Conservation (phyloP, 35 echinoderm and acorn worm genomes). For the Ophioderma brevispina region DNA sequence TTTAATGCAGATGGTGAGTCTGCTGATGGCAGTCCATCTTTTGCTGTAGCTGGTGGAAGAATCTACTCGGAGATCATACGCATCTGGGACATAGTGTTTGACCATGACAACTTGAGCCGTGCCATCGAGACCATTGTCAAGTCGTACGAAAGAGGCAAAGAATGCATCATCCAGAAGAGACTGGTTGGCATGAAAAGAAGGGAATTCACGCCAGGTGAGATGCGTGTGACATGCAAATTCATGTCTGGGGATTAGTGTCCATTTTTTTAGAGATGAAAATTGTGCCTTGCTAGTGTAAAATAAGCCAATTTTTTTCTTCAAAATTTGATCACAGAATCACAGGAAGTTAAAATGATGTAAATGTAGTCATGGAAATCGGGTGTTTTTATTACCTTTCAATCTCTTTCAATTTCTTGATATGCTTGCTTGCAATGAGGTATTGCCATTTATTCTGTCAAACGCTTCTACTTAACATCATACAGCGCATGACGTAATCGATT, state of each 20-base stretch:
- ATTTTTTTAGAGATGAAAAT: no score
- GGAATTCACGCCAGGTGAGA: constrained; percentile 17
- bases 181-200: constrained; percentile 27
- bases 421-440: no score
- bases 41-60: constrained; percentile 29
- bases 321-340: no score
- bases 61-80: constrained; percentile 66
- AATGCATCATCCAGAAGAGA: constrained; percentile 63
- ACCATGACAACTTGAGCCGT: constrained; percentile 46
- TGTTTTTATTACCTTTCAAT: no score
- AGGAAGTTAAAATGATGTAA: no score
- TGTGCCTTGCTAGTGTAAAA: no score
- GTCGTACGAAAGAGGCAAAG: constrained; percentile 39
- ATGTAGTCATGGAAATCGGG: no score
- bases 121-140: constrained; percentile 58
- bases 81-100: constrained; percentile 58
- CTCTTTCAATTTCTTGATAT: no score
- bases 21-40: not conserved
- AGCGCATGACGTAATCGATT: no score
- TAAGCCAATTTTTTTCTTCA: no score
- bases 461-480: not conserved
- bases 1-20: not conserved
- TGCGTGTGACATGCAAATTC: no score
- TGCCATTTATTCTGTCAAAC: not conserved
- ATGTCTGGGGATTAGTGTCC: no score